A percentile compares a stretch with the other conserved stretches of the same genome.
These are phyloP conservation scores for Chrysaora quinquecirrha DNA, from an alignment of 30 jellyfish, hydroid and myxozoan genomes.

Conservation along the genomic window DNA sequence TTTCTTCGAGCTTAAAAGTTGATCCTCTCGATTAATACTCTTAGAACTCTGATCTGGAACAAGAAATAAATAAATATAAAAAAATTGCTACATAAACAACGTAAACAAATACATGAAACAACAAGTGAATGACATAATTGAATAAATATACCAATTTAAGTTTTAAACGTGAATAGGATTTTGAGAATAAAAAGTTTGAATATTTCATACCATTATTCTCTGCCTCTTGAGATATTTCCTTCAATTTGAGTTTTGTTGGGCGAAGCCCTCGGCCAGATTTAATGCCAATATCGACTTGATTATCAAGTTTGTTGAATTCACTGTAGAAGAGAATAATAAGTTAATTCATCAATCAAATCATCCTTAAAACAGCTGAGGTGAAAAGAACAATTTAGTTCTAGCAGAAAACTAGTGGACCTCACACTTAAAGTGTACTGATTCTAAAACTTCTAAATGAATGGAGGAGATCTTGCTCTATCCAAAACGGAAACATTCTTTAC, in stretches of 20 bases:
- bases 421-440: too few species aligned
- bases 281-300: slow-evolving; percentile 34
- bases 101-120: too few species aligned
- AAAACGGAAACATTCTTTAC: too few species aligned
- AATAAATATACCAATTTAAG: too few species aligned
- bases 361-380: too few species aligned
- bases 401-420: too few species aligned
- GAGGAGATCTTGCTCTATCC: too few species aligned
- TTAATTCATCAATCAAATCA: neutral
- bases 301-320: slow-evolving; percentile 28
- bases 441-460: too few species aligned
- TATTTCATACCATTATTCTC: neutral
- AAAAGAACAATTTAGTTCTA: too few species aligned
- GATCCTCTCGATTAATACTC: neutral
- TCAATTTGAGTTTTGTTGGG: slow-evolving; percentile 3
- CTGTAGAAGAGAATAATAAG: neutral
- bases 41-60: neutral
- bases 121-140: too few species aligned
- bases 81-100: neutral
- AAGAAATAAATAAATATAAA: neutral
- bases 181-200: too few species aligned
- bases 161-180: too few species aligned
- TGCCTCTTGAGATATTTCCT: neutral
- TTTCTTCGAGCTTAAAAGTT: slow-evolving; percentile 26
- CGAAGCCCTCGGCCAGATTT: slow-evolving; percentile 36